These are phyloP conservation scores for Thymelicus acteon DNA, from an alignment of 2,888 invertebrate species.

Conservation along the genomic window DNA sequence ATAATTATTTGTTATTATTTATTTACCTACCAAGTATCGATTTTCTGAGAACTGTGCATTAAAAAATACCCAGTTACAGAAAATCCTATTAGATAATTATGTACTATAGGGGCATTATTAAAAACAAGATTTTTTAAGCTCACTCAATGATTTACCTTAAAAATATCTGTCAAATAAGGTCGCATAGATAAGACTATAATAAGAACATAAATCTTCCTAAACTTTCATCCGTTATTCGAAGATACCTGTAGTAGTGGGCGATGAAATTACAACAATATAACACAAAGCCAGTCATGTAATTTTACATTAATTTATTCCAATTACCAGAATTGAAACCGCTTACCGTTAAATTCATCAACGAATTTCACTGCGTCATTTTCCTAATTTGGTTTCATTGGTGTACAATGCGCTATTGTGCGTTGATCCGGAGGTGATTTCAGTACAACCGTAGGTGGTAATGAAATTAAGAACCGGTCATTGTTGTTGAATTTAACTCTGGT, in stretches of 20 bases:
- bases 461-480: constrained; percentile 77
- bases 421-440: constrained; percentile 41
- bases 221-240: background rate
- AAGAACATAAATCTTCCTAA: background rate
- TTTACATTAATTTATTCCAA: constrained; percentile 30
- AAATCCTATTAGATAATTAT: no score
- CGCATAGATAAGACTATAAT: no score
- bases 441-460: constrained; percentile 75
- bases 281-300: constrained; percentile 16
- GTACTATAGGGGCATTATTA: no score
- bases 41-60: no score
- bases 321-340: constrained; percentile 18
- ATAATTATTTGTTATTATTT: no score
- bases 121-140: no score
- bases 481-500: constrained; percentile 75
- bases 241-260: background rate
- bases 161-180: no score
- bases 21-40: no score
- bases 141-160: no score
- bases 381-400: constrained; percentile 73
- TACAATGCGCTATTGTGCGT: constrained; percentile 68
- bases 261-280: background rate
- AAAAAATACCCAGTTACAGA: no score
- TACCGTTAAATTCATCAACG: constrained; percentile 35
- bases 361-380: constrained; percentile 65